Conservation (phyloP, 1,140 invertebrate genomes). For the Battus philenor region DNA sequence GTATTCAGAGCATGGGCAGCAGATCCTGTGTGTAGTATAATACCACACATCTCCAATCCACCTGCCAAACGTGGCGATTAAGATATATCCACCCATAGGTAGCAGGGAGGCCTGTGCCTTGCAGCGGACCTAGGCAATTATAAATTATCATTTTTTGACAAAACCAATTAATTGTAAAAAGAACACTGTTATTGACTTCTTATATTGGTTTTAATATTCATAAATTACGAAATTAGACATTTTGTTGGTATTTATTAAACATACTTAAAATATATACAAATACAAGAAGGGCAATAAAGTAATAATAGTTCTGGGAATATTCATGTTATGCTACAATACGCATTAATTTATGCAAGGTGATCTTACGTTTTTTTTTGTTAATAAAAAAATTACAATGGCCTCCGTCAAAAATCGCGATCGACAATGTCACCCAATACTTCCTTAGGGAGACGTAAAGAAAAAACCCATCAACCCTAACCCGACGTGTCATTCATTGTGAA, state of each 20-base stretch:
- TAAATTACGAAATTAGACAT: constrained; percentile 3
- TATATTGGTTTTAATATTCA: constrained; percentile 4
- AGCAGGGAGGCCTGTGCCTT: too few relatives aligned
- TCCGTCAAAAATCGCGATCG: constrained; percentile 67
- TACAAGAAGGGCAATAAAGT: constrained; percentile 22
- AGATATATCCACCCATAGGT: too few relatives aligned
- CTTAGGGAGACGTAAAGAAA: constrained; percentile 40
- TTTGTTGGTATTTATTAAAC: too few relatives aligned
- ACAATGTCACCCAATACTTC: constrained; percentile 63
- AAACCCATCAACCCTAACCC: constrained; percentile 57
- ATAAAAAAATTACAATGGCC: constrained; percentile 54
- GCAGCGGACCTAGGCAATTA: too few relatives aligned
- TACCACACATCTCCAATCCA: too few relatives aligned
- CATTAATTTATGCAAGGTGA: constrained; percentile 73
- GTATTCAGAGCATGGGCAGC: too few relatives aligned
- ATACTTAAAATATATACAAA: too few relatives aligned
- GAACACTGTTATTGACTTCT: too few relatives aligned
- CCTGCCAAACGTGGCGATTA: too few relatives aligned
- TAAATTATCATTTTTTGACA: too few relatives aligned
- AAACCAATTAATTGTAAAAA: too few relatives aligned
- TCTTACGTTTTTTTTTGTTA: constrained; percentile 40
- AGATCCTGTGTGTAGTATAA: too few relatives aligned
- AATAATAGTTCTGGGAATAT: constrained; percentile 68
- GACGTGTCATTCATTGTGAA: constrained; percentile 65
- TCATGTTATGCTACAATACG: constrained; percentile 50